Base-by-base conservation (phyloP, 2,888 invertebrate genomes). In the Ophonus ardosiacus region DNA sequence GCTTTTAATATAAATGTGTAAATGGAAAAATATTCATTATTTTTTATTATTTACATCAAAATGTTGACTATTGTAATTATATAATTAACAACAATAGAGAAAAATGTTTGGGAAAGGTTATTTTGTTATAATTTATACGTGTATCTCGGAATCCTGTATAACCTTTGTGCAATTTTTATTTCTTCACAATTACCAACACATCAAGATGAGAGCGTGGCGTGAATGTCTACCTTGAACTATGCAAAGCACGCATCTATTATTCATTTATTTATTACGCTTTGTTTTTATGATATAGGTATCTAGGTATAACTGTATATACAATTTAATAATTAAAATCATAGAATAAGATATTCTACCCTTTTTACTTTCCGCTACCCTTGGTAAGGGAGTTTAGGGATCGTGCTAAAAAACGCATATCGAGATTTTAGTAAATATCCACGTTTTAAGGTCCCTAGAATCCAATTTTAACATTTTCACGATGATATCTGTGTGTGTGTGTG, bases 141-240 rank as follows among this genome's bases (percentile, higher is more conserved):
- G 71, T 43, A 40, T 43, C 43, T 6, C 43, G 43, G 71, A 18
- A 74, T 18, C 18, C 1, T 18, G 17, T 8, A 40, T 38, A 21
- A 43, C 71, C 71, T 74, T 74, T 74, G 43, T 43, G 6, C 1
- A 43, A 40, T 74, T 68, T 56, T 71, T 56, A 71, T 82, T 82
- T 71, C 24, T 56, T 51, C 71, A 71, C 57, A 82, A 57, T 82
- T 71, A 71, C 57, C 24, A 82, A 71, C 31, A 57, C 8, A 82
- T 57, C 31, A 68, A 31, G 71, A 79, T 79, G 61, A 82, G 17
- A 71, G 57, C 63, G 57, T 18, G 71, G 31, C n/a, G 6, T 18
- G 71, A 40, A 38, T 81, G 17, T 57, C 38, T 82, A 24, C 82
- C 82, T 82, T 82, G 82, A 82, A 51, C 65, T 82, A 82, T 82